Base-by-base conservation (phyloP, 1,140 invertebrate species). In the Neoseiulus cucumeris region DNA sequence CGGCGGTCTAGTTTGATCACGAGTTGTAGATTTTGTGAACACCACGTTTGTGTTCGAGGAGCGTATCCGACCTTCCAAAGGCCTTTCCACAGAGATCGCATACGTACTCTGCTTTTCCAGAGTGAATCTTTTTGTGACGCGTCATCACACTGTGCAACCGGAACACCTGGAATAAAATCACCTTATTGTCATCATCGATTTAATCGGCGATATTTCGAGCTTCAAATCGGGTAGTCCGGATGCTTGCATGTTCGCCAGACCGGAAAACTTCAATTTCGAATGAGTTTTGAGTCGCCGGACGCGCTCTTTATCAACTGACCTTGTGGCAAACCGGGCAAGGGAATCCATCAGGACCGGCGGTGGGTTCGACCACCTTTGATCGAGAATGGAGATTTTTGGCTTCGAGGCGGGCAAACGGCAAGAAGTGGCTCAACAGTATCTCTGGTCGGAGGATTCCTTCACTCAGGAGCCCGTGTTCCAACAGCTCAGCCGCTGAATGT, bases 1-100 rank as follows among this genome's bases (percentile, higher is more conserved):
- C 33, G 9, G 33, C 33, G 33, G 33, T 39, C 33, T 39, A 39
- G 14, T 59, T 28, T 47, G 18, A 33, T 59, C 51, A 59, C 51
- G 51, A 59, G 51, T 59, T 59, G 51, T 59, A 59, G 14, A 59
- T 59, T 33, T 59, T 59, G 22, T 59, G 51, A 25, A 59, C 51
- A 2, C 51, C 51, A 29, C 51, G 51, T 20, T 59, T 59, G 33
- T 59, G 51, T 25, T 59, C 51, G 25, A 59, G 22, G 14, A 59
- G 22, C 14, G 51, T 59, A 33, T 59, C 51, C 25, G 51, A 59
- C 22, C 51, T 59, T 25, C 51, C 51, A 20, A 59, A 59, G 51
- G 51, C 51, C 22, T 59, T 59, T 17, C 51, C 51, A 25, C 51
- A 59, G 51, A 59, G 51, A 59, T 59, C 51, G 22, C 51, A 59